Base-by-base conservation (phyloP, 2,888 invertebrate species). In the Itoplectis maculator region DNA sequence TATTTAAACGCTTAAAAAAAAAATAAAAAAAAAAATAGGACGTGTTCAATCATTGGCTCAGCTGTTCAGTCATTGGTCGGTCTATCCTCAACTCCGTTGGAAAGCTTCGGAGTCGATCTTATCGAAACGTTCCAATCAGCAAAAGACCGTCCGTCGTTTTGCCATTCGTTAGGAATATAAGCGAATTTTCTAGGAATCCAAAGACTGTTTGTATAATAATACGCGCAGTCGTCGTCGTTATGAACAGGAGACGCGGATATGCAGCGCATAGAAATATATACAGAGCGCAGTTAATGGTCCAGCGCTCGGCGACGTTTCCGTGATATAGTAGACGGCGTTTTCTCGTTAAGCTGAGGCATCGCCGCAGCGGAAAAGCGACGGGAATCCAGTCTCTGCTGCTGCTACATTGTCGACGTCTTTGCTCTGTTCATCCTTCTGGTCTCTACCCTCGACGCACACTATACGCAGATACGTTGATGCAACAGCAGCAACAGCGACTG, bases 221-320 rank as follows among this genome's bases (percentile, higher is more conserved):
- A 73, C 61, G 73, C 49, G 73, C 61, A 61, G 13, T 18, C 7
- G 18, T 8, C 37, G 68, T 84, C 75, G 79, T 81, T 79, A 78
- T 76, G 68, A 78, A 51, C 65, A 63, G n/a, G 49, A 9, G 65
- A 54, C 37, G 73, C 68, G 42, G 29, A 63, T 2, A n/a, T 37
- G 45, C n/a, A 65, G n/a, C 4, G 20, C 2, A 20, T 49, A 49
- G 6, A 35, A 49, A 29, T 47, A 15, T 47, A 47, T 23, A 15
- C n/a, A 56, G 56, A 54, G 18, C 40, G 4, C 23, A 20, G 63
- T 63, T 77, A 63, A 77, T 77, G 77, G 77, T 51, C 69, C 61
- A 77, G 63, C 18, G 8, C 49, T 37, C 51, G 68, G 56, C 40
- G 54, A 37, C 13, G 40, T 37, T 20, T 54, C 37, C 9, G 68